Percentiles rank a stretch among this genome's conserved stretches.
phyloP scores from a whole-genome alignment of 2,797 vertebrate genomes.

The Bucorvus abyssinicus region DNA sequence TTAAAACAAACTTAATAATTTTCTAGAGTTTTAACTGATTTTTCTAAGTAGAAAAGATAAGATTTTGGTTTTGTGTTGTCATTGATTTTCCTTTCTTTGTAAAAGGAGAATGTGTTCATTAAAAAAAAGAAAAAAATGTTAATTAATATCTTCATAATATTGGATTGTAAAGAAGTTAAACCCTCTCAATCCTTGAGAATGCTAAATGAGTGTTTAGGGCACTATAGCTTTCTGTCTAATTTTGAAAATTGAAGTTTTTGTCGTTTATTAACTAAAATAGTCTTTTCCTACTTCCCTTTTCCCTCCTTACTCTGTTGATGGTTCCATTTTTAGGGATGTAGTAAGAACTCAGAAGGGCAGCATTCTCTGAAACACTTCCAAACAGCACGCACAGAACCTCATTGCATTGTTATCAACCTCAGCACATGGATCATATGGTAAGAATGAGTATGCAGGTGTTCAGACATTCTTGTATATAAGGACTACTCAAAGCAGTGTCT shows the following conservation, averaged over 20 bases:
- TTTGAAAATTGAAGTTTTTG: background rate
- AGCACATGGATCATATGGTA: slow-evolving; percentile 96
- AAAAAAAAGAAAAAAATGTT: background rate
- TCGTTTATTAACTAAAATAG: background rate
- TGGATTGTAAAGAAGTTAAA: background rate
- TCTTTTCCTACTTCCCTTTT: background rate
- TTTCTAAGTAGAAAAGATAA: background rate
- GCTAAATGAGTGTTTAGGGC: background rate
- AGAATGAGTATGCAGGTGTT: slow-evolving; percentile 43
- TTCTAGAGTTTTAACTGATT: background rate
- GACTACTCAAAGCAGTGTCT: background rate
- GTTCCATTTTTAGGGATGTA: slow-evolving; percentile 82
- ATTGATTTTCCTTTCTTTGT: background rate
- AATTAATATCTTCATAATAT: background rate
- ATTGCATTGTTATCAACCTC: slow-evolving; percentile 91
- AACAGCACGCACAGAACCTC: slow-evolving; percentile 81
- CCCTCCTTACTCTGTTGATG: background rate
- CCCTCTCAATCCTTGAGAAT: background rate
- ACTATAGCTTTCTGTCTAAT: background rate
- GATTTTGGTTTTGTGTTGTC: background rate
- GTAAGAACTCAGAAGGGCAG: slow-evolving; percentile 86
- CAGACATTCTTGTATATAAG: background rate
- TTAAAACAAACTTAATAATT: background rate
- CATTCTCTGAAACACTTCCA: slow-evolving; percentile 91
- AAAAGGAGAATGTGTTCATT: background rate